Base-by-base conservation (phyloP, 2,113 vertebrate genomes). In the Rousettus leschenaultii region DNA sequence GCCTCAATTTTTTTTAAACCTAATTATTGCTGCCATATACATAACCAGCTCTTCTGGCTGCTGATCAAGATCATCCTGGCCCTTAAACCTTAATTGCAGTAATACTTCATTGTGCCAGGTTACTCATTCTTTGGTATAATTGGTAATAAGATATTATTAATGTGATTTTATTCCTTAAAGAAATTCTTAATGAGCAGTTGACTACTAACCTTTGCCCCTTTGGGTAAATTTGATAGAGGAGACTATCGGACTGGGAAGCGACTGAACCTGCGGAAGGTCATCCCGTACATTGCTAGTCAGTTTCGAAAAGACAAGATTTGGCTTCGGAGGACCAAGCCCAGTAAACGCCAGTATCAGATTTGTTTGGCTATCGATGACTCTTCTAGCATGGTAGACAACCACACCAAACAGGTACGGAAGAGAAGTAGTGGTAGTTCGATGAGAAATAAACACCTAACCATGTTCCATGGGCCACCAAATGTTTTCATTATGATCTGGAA, bases 281-380 rank as follows among this genome's bases (percentile, higher is more conserved):
- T 99, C 91, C 99, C 99, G 0, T 99, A 99, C 96, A 99, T 99
- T 38, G 99, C 99, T 95, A 99, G 99, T 93, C 99, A 99, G 96
- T 99, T 99, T 98, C 99, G 99, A 7, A 99, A 99, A 93, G 99
- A 99, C 86, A 99, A 99, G 98, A 99, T 99, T 98, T 99, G 99
- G 99, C 97, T 99, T 98, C 98, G 99, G 96, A 99, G 99, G 96
- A 99, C 99, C 73, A 99, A 99, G 96, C 99, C 99, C 97, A 99
- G 99, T 93, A 99, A 99, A 98, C 99, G 99, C 1, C 99, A 99
- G 63, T 99, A 99, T 97, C 99, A 99, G 98, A 99, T 99, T 89
- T 99, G 99, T 95, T 96, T 99, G 98, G 99, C 99, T 28, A 98
- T 99, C 30, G 99, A 99, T 79, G 99, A 99, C 96, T 99, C 99